phyloP scores from a whole-genome alignment of 2,888 invertebrate species.

The Epinotia brunnichana region DNA sequence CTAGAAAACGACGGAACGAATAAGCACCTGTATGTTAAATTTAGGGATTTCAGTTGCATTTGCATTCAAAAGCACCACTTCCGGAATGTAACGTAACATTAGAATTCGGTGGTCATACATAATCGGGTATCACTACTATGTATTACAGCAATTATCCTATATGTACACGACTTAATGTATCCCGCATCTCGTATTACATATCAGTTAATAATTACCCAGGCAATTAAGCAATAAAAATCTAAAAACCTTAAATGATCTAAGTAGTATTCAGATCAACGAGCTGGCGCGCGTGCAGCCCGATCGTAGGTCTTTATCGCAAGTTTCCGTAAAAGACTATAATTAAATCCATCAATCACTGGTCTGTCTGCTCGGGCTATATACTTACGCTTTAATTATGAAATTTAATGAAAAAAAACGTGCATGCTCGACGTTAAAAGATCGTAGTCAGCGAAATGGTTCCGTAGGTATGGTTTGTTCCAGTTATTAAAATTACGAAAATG shows the following conservation, averaged over 20 bases:
- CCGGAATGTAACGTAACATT: too few relatives aligned
- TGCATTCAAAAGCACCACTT: too few relatives aligned
- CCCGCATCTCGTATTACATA: background rate
- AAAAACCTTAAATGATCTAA: slow-evolving; percentile 5
- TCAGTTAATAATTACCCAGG: background rate
- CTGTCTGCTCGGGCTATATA: slow-evolving; percentile 36
- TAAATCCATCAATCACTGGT: slow-evolving; percentile 54
- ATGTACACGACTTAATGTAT: background rate
- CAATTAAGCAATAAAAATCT: slow-evolving; percentile 14
- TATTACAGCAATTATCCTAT: background rate
- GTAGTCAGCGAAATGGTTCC: slow-evolving; percentile 9
- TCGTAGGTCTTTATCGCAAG: slow-evolving; percentile 52
- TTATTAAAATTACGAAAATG: background rate
- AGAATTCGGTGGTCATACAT: too few relatives aligned
- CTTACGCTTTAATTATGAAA: slow-evolving; percentile 47
- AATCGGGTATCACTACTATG: too few relatives aligned
- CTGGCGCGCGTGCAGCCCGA: slow-evolving; percentile 44
- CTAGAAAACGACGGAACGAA: too few relatives aligned
- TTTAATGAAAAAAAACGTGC: slow-evolving; percentile 31
- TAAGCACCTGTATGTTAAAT: too few relatives aligned
- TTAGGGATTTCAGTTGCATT: too few relatives aligned
- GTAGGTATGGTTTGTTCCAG: background rate
- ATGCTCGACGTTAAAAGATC: background rate
- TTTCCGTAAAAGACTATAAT: slow-evolving; percentile 64
- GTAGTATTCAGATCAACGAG: slow-evolving; percentile 13